Evolutionary conservation across 2,888 invertebrate species (phyloP), one percentile per base, ranked within the genome.

Genomic region (Syrphus vitripennis): DNA sequence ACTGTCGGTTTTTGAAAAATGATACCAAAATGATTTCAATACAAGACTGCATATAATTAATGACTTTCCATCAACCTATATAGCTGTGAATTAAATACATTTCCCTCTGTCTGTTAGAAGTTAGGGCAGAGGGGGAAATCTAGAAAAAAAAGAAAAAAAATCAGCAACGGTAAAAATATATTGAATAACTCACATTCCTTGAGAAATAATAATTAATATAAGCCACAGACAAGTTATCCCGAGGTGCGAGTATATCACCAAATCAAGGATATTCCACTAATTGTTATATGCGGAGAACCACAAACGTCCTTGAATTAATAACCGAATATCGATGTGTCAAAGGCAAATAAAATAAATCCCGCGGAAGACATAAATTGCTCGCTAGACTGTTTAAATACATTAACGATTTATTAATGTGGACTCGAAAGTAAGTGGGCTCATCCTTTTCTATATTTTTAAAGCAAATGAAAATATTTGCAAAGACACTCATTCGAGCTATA

Each of bases 1-100:
- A 82, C 65, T 86, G 82, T 86, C 86, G 86, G 86, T 82, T 86
- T n/a, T 86, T 86, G 86, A 86, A 86, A 86, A 86, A 86, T 86
- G 86, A 86, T 86, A 86, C 82, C 78, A 86, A 86, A 82, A 78
- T 78, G 86, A 86, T 86, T 86, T 86, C 86, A 86, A 82, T 86
- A 86, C 78, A 86, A 59, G 82, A 77, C 82, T 86, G 86, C 86
- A 86, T 86, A 86, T 86, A 86, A 86, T 86, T 86, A 86, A 86
- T 86, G 86, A 86, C 82, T 70, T 82, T 82, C 77, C 59, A 59
- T 86, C 65, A 63, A 50, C 50, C 26, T 29, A n/a, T n/a, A n/a
- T n/a, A 59, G 67, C 77, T 72, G 81, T 72, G 84, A 74, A 74
- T 78, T 59, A 70, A 77, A 82, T 78, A n/a, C n/a, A n/a, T 55